Base-by-base conservation (phyloP, 2,113 vertebrate genomes). In the Tauraco erythrolophus region DNA sequence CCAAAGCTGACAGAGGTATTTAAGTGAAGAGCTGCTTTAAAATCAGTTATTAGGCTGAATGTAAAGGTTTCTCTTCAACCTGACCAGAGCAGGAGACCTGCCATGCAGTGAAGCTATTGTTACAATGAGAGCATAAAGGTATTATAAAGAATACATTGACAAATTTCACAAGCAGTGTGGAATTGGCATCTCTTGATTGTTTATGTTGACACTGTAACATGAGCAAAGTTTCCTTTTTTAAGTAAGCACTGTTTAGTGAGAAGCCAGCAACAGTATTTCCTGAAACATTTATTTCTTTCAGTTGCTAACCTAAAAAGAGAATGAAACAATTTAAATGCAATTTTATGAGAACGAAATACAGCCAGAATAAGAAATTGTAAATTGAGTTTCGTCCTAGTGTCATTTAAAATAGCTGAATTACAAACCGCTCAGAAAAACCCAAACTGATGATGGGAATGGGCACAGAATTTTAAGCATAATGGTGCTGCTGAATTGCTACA, bases 331-430 rank as follows among this genome's bases (percentile, higher is more conserved):
- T 96, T 78, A 87, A 80, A 90, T 88, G 35, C 21, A 37, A 57
- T 75, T 92, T 86, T 91, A 48, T 65, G 84, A 87, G 74, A 46
- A 92, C 13, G 78, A 58, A 95, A 71, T 84, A 43, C 16, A 87
- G 30, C 8, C 58, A 53, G 84, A 89, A 71, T 69, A 91, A 80
- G 84, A 89, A 87, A 65, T 28, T 56, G 18, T 33, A 69, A 75
- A 53, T 6, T 30, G n/a, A 88, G 24, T 90, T 80, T 86, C 21
- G 84, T 88, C 24, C 19, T 84, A 82, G 75, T 31, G 37, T 33
- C 28, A 43, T 80, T 78, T 86, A 84, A 92, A 96, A 92, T 35
- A 72, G 65, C 28, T 90, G 87, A 92, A 95, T 86, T 94, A 77
- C 65, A 89, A 95, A 66, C 23, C 46, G 53, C 37, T 84, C 46